Conservation (phyloP, 2,888 invertebrate species). For the Esperia sulphurella region DNA sequence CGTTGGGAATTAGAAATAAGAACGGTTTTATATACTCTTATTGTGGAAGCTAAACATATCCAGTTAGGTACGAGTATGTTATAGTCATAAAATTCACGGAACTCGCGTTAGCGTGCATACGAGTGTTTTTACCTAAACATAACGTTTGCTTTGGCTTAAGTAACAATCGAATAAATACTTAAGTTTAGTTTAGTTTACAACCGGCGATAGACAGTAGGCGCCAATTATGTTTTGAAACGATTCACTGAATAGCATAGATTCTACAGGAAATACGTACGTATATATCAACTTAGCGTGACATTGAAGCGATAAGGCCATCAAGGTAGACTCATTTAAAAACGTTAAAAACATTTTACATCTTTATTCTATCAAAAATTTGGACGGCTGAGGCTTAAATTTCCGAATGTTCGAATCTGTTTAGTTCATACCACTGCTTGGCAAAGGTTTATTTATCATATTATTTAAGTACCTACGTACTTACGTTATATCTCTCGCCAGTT, state of each 20-base stretch:
- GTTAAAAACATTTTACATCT: background rate
- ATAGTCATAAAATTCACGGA: constrained; percentile 19
- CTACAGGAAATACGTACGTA: background rate
- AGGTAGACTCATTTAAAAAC: background rate
- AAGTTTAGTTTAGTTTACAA: too few species aligned
- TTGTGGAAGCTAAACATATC: constrained; percentile 15
- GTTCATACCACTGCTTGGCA: too few species aligned
- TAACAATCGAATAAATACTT: too few species aligned
- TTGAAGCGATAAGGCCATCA: constrained; percentile 5
- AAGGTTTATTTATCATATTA: too few species aligned
- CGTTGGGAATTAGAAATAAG: constrained; percentile 45
- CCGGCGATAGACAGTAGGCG: background rate
- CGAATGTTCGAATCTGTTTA: too few species aligned
- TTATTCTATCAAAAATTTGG: too few species aligned
- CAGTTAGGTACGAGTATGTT: constrained; percentile 16
- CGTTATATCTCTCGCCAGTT: too few species aligned
- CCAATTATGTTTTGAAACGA: background rate
- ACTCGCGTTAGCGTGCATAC: constrained; percentile 8
- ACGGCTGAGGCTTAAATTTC: too few species aligned
- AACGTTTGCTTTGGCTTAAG: too few species aligned
- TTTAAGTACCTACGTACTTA: too few species aligned
- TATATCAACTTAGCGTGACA: background rate
- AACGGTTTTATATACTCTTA: constrained; percentile 29
- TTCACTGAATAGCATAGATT: background rate
- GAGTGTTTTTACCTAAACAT: background rate